Percentiles rank a stretch among this genome's conserved stretches.
These are phyloP conservation scores for Heptranchias perlo DNA, from an alignment of 2,113 vertebrate species.

Conservation along the genomic window DNA sequence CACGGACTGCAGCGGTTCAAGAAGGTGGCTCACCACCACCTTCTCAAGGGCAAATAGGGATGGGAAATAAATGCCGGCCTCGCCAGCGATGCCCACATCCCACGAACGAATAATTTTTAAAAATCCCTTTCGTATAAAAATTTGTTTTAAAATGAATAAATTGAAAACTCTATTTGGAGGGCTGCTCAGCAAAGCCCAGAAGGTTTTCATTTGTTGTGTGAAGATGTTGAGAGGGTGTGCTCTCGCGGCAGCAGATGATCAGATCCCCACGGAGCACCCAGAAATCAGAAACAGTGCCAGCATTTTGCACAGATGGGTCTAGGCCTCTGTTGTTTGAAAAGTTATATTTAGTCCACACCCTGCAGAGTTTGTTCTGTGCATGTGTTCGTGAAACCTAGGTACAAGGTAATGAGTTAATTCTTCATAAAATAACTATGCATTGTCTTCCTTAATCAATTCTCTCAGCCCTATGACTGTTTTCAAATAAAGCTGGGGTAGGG, in stretches of 20 bases:
- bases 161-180: background rate
- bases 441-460: background rate
- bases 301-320: background rate
- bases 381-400: background rate
- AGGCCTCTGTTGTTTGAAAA: background rate
- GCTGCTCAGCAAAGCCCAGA: background rate
- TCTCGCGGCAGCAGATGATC: background rate
- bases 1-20: too few species aligned
- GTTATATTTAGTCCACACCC: background rate
- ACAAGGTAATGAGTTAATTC: background rate
- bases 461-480: background rate
- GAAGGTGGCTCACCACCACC: too few species aligned
- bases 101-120: too few species aligned
- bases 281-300: too few species aligned
- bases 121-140: too few species aligned
- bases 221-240: too few species aligned
- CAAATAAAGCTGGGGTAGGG: background rate
- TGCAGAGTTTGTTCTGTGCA: background rate
- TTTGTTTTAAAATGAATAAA: background rate
- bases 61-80: too few species aligned
- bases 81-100: too few species aligned
- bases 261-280: background rate
- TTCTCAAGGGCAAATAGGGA: too few species aligned
- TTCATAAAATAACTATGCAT: background rate
- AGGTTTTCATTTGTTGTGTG: background rate